Conservation (phyloP, 2,113 vertebrate species). For the Campylomormyrus tamandua region DNA sequence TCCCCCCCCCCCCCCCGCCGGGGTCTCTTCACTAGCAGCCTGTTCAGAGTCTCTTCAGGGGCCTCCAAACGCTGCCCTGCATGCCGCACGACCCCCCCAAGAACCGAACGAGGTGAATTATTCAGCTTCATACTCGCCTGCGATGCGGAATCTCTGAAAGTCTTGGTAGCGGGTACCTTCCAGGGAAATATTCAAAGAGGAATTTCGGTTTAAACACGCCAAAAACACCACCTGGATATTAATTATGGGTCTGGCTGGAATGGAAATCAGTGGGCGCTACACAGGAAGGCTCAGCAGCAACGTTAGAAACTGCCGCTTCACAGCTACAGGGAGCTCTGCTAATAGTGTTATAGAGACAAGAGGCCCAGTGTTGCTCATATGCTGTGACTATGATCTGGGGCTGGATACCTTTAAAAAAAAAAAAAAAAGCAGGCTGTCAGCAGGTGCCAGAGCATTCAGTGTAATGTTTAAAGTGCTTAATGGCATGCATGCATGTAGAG, state of each 20-base stretch:
- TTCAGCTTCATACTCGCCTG: background rate
- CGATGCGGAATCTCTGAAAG: background rate
- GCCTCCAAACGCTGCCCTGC: background rate
- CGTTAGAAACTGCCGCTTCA: background rate
- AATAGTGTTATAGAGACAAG: background rate
- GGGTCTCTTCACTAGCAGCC: background rate
- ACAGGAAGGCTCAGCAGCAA: background rate
- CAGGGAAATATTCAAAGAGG: background rate
- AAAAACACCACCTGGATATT: slow-evolving; percentile 9
- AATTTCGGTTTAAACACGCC: background rate
- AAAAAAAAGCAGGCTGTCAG: background rate
- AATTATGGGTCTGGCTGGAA: background rate
- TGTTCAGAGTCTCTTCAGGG: background rate
- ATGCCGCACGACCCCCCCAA: background rate
- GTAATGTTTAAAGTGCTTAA: background rate
- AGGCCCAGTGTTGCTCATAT: background rate
- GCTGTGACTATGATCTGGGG: background rate
- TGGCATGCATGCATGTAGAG: background rate
- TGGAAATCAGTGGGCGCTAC: background rate
- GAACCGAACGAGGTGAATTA: background rate
- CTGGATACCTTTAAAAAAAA: background rate
- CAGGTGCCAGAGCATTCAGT: background rate
- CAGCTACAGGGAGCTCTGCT: background rate
- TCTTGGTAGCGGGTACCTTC: background rate
- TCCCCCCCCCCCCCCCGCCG: too few species aligned